These are phyloP conservation scores for Antrozous pallidus DNA, from an alignment of 2,797 vertebrate genomes.

Conservation along the genomic window DNA sequence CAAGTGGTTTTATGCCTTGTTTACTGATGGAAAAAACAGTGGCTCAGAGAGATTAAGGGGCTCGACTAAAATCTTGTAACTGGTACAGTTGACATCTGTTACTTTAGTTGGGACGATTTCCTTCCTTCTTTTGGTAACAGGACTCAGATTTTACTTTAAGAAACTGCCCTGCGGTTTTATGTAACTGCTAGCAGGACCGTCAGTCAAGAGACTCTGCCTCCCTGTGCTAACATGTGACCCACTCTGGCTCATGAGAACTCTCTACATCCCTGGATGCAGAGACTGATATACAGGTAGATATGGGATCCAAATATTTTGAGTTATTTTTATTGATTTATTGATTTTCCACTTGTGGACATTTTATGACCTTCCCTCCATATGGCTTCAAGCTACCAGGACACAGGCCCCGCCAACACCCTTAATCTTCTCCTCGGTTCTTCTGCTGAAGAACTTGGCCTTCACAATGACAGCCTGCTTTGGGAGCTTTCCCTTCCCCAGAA, in stretches of 20 bases:
- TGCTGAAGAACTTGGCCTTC: too few relatives aligned
- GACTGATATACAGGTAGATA: background rate
- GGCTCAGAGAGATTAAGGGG: background rate
- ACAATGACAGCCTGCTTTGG: too few relatives aligned
- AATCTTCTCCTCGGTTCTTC: too few relatives aligned
- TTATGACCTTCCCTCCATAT: background rate
- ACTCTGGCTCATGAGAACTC: background rate
- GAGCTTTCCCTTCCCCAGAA: too few relatives aligned
- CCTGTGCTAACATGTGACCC: background rate
- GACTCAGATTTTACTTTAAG: slow-evolving; percentile 18
- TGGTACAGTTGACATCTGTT: background rate
- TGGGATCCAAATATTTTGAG: background rate
- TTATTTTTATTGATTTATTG: background rate
- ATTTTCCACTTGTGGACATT: background rate
- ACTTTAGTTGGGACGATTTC: background rate
- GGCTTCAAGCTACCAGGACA: too few relatives aligned
- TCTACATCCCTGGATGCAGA: background rate
- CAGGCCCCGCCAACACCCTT: too few relatives aligned
- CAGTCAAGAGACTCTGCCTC: background rate
- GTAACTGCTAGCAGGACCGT: background rate
- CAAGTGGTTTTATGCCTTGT: background rate
- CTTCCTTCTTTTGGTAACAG: slow-evolving; percentile 18
- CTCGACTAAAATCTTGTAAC: background rate
- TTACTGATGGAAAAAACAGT: background rate
- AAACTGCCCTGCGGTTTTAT: background rate